Conservation (phyloP, 1,140 invertebrate species). For the Cyphomyrmex costatus region DNA sequence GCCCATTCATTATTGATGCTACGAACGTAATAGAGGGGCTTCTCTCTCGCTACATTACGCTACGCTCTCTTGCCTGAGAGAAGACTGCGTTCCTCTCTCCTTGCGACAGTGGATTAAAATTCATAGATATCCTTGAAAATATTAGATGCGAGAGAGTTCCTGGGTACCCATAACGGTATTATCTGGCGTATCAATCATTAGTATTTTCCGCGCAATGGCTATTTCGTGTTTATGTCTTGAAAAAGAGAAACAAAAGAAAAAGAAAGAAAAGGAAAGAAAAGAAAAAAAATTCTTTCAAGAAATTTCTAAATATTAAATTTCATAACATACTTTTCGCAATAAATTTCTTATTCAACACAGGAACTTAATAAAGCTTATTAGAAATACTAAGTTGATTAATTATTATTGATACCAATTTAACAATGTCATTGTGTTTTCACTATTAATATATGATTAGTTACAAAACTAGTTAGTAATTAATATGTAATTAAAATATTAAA, state of each 20-base stretch:
- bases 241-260: neutral
- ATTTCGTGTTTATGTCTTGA: constrained; percentile 4
- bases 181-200: constrained; percentile 38
- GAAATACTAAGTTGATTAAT: neutral
- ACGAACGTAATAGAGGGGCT: constrained; percentile 43
- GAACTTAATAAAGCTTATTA: neutral
- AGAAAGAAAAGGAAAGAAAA: neutral
- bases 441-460: neutral
- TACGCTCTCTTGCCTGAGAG: constrained; percentile 10
- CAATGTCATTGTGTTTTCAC: neutral
- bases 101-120: constrained; percentile 64
- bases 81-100: constrained; percentile 23
- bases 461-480: neutral
- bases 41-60: neutral
- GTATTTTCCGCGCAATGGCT: constrained; percentile 7
- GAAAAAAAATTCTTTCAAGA: neutral
- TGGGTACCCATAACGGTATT: constrained; percentile 4
- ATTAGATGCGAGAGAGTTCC: neutral
- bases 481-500: neutral
- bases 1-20: constrained; percentile 70
- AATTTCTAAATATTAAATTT: neutral
- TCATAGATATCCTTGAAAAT: constrained; percentile 63
- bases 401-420: neutral
- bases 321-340: neutral
- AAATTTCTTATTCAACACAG: neutral